Evolutionary conservation across 2,888 invertebrate species (phyloP).

Genomic region (Theretra japonica): DNA sequence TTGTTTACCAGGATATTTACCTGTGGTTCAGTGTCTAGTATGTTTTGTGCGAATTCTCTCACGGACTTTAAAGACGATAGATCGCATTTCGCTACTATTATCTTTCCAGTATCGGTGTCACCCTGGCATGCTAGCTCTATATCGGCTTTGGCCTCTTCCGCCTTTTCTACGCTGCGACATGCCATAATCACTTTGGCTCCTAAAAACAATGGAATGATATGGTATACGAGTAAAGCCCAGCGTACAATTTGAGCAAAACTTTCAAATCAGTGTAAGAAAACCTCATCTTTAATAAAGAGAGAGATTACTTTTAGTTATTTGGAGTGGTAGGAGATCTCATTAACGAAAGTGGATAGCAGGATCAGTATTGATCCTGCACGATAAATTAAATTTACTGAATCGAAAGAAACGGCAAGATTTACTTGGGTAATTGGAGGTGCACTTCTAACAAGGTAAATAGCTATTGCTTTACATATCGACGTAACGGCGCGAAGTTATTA

Average conservation of each 20-base stretch:
- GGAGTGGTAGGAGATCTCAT: no score
- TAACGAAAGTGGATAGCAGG: no score
- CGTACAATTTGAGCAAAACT: not conserved
- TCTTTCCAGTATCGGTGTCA: slow-evolving; percentile 71
- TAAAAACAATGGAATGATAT: slow-evolving; percentile 44
- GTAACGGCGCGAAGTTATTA: no score
- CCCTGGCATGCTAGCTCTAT: slow-evolving; percentile 76
- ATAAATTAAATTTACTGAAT: no score
- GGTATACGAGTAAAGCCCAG: not conserved
- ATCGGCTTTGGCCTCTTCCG: slow-evolving; percentile 83
- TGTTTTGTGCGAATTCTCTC: slow-evolving; percentile 82
- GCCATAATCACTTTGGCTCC: slow-evolving; percentile 86
- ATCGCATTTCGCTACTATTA: slow-evolving; percentile 83
- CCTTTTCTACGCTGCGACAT: slow-evolving; percentile 81
- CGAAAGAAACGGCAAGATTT: no score
- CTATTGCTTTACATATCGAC: no score
- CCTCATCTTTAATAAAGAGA: not conserved
- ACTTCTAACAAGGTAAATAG: no score
- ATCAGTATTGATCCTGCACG: no score
- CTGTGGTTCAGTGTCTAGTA: slow-evolving; percentile 83
- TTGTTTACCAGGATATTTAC: slow-evolving; percentile 89
- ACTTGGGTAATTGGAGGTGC: no score
- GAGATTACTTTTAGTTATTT: no score
- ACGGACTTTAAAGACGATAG: slow-evolving; percentile 86
- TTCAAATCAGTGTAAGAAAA: not conserved